phyloP scores from a whole-genome alignment of 2,113 vertebrate species.

The Boleophthalmus pectinirostris region DNA sequence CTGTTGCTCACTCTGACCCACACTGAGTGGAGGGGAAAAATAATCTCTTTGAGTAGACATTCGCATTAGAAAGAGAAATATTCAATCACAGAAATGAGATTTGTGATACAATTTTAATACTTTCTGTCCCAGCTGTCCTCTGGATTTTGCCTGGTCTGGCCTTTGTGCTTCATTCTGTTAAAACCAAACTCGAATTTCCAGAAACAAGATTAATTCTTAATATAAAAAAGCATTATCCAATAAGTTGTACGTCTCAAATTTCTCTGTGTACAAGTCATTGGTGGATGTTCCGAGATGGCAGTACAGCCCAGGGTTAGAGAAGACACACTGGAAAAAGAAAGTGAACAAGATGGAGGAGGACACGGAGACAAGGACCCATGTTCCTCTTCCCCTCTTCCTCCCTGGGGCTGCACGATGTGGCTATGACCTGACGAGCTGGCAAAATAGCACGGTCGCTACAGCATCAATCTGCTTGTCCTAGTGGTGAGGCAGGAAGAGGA shows the following conservation, averaged over 20 bases:
- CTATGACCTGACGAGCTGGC: conserved; percentile 46
- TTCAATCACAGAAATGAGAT: too few relatives aligned
- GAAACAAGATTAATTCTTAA: not conserved
- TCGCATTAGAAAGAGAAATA: too few relatives aligned
- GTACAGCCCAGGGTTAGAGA: conserved; percentile 23
- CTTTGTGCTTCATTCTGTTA: not conserved
- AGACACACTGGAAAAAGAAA: conserved; percentile 10
- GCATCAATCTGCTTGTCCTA: conserved; percentile 61
- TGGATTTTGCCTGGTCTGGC: not conserved
- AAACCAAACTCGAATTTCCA: not conserved
- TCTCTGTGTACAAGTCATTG: not conserved
- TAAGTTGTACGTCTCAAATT: not conserved
- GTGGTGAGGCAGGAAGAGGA: conserved; percentile 33
- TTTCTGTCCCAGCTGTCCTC: too few relatives aligned
- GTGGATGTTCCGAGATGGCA: conserved; percentile 12
- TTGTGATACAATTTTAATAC: too few relatives aligned
- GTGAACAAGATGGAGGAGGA: conserved; percentile 30
- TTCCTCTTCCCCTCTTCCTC: conserved; percentile 20
- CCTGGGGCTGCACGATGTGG: conserved; percentile 33
- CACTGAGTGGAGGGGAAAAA: too few relatives aligned
- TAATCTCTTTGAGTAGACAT: too few relatives aligned
- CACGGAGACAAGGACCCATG: conserved; percentile 24
- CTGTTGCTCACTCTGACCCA: too few relatives aligned
- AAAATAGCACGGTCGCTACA: conserved; percentile 26
- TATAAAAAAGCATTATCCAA: not conserved